Base-by-base conservation (phyloP, 2,797 vertebrate genomes). In the Thamnophis elegans region DNA sequence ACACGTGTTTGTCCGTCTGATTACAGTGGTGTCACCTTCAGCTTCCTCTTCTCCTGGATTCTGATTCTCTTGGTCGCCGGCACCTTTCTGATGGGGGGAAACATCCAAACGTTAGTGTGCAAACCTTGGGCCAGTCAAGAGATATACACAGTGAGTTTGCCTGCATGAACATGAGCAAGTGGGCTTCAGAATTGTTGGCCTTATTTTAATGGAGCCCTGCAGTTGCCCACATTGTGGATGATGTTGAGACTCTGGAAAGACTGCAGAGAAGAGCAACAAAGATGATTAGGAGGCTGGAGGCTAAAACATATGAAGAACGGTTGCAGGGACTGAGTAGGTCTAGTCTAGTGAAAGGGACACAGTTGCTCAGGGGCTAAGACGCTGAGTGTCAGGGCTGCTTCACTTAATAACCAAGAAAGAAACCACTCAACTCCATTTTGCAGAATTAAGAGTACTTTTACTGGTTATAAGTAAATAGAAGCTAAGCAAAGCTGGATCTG, bases 81-180 rank as follows among this genome's bases (percentile, higher is more conserved):
- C 95, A 98, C 97, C 18, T 98, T 98, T 92, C 92, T 98, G 89
- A 94, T 98, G 18, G 98, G 98, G 4, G 98, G 98, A 90, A 98
- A 98, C 0, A 93, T 97, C 90, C 97, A 98, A 95, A 98, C 98
- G 0, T 91, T 98, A 93, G 92, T 97, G 89, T 98, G 98, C 94
- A 97, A 91, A 92, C 97, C 97, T 86, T 98, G 98, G 97, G 94
- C 96, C 89, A 98, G 94, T 1, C 96, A 97, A 36, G 97, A 98
- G 91, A 96, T 98, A 26, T 98, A 97, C 59, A 86, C 97, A 98
- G 98, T 98, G 78, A 22, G 97, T 62, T 16, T n/a, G 13, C 0
- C 4, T 5, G 16, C 0, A 53, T 5, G 9, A 9, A 53, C 47
- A n/a, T 4, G 13, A 13, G 56, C 42, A 13, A 7, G 32, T 0